Conservation (phyloP, 2,888 invertebrate genomes). For the Luperina testacea region DNA sequence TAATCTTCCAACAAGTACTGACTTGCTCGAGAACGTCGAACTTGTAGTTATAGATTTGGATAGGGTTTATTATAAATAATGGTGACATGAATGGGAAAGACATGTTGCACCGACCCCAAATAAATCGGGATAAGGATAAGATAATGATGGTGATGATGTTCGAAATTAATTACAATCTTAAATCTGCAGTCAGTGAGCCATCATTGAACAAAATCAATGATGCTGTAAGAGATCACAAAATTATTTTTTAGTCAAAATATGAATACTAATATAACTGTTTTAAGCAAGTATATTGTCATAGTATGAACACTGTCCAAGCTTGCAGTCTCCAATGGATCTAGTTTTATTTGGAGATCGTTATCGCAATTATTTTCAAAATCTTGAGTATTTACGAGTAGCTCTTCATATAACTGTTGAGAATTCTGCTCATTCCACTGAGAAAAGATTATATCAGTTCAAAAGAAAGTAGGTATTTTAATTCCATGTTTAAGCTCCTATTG, state of each 20-base stretch:
- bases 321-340: not conserved
- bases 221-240: not conserved
- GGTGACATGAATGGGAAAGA: not conserved
- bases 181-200: not conserved
- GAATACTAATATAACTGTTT: too few species aligned
- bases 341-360: not conserved
- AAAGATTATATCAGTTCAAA: conserved; percentile 35
- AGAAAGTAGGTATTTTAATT: conserved; percentile 49
- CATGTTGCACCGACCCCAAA: not conserved
- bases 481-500: conserved; percentile 29
- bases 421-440: not conserved
- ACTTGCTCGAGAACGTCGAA: not conserved
- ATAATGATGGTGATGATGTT: not conserved
- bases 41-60: too few species aligned
- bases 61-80: not conserved
- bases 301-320: too few species aligned
- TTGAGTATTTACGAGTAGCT: not conserved
- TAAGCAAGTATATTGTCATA: too few species aligned
- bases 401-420: not conserved
- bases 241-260: not conserved
- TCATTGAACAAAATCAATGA: not conserved
- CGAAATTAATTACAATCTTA: not conserved
- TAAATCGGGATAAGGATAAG: not conserved
- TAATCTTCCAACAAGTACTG: not conserved
- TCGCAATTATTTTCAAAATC: not conserved